Conservation (phyloP, 2,888 invertebrate species). For the Leptarthrus brevirostris region DNA sequence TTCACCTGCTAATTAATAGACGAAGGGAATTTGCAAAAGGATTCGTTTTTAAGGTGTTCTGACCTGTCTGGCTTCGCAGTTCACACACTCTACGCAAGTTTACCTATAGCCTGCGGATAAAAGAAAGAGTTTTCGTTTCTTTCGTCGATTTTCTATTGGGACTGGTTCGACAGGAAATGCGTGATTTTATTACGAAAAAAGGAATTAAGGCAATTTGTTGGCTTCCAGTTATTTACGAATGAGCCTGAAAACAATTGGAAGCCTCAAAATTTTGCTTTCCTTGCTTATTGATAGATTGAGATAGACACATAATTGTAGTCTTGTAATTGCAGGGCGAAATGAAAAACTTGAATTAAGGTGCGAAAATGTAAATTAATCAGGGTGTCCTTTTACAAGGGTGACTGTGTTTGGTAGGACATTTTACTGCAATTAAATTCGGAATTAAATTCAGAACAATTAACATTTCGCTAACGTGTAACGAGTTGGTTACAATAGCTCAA, state of each 20-base stretch:
- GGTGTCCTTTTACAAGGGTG: no score
- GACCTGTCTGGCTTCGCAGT: slow-evolving; percentile 2
- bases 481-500: no score
- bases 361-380: no score
- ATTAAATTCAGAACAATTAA: no score
- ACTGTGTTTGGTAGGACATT: no score
- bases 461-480: no score
- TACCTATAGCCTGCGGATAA: background rate
- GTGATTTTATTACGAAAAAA: slow-evolving; percentile 45
- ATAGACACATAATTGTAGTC: no score
- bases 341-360: no score
- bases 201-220: slow-evolving; percentile 33
- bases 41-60: background rate
- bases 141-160: background rate
- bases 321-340: no score
- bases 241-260: slow-evolving; percentile 23
- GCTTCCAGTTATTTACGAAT: slow-evolving; percentile 19
- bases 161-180: slow-evolving; percentile 22
- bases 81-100: background rate
- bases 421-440: no score
- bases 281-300: no score
- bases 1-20: slow-evolving; percentile 37
- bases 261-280: slow-evolving; percentile 4
- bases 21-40: background rate
- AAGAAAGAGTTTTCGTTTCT: background rate